Conservation (phyloP, 2,888 invertebrate genomes). For the Drosophila nigricruria region DNA sequence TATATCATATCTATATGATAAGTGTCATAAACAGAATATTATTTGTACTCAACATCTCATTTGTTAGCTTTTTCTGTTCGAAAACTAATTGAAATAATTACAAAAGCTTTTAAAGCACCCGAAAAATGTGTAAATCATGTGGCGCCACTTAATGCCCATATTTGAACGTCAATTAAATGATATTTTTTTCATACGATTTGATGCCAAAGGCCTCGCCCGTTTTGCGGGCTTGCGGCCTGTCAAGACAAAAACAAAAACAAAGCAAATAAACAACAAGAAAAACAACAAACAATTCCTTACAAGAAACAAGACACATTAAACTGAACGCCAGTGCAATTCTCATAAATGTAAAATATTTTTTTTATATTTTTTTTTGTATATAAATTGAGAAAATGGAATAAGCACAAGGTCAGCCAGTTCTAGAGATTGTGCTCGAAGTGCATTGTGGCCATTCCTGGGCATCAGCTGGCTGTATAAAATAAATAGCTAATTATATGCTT, state of each 20-base stretch:
- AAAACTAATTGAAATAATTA: constrained; percentile 27
- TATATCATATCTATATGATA: no score
- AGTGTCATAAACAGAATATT: not conserved
- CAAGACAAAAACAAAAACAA: constrained; percentile 13
- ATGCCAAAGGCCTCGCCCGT: constrained; percentile 49
- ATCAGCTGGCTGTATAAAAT: constrained; percentile 14
- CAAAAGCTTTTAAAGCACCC: constrained; percentile 43
- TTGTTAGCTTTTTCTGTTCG: constrained; percentile 9
- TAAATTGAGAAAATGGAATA: constrained; percentile 41
- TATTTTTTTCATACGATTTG: constrained; percentile 16
- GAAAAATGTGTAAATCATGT: constrained; percentile 54
- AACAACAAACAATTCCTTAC: constrained; percentile 46
- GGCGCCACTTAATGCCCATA: constrained; percentile 58
- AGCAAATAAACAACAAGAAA: constrained; percentile 13
- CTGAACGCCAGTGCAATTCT: constrained; percentile 51
- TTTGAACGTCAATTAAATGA: constrained; percentile 54
- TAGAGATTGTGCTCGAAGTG: constrained; percentile 51
- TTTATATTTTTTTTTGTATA: constrained; percentile 2
- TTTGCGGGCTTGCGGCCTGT: constrained; percentile 25
- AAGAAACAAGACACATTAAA: constrained; percentile 58
- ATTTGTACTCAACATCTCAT: constrained; percentile 17
- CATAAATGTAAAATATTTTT: constrained; percentile 35
- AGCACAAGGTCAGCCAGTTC: constrained; percentile 71
- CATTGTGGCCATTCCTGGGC: constrained; percentile 49
- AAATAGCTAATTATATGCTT: constrained; percentile 41